Conservation (phyloP, 2,888 invertebrate genomes). For the Erpobdella octoculata region DNA sequence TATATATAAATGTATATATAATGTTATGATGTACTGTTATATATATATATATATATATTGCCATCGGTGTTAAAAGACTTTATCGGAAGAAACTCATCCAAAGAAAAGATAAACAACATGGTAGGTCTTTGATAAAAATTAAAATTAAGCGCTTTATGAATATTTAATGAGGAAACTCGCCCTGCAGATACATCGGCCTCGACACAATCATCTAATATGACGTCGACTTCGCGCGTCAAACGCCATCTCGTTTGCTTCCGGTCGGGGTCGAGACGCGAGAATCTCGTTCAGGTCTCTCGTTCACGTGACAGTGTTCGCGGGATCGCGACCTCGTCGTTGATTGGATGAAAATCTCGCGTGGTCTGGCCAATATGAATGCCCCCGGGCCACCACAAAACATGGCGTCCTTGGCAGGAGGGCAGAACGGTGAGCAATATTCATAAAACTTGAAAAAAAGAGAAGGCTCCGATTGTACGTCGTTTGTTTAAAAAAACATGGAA, state of each 20-base stretch:
- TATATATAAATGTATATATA: too few species aligned
- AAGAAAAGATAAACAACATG: too few species aligned
- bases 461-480: neutral
- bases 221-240: neutral
- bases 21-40: too few species aligned
- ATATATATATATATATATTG: too few species aligned
- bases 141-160: neutral
- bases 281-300: constrained; percentile 13
- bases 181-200: too few species aligned
- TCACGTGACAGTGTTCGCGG: constrained; percentile 11
- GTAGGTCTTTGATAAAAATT: neutral
- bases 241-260: constrained; percentile 13
- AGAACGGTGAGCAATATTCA: neutral
- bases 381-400: constrained; percentile 1
- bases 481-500: neutral
- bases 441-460: neutral
- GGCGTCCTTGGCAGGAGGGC: neutral
- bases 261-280: constrained; percentile 4
- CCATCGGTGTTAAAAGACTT: too few species aligned
- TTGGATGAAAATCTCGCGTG: constrained; percentile 12
- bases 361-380: constrained; percentile 10
- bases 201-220: constrained; percentile 7
- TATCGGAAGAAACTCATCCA: too few species aligned
- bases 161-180: constrained; percentile 3
- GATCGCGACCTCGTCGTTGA: constrained; percentile 7